Conservation (phyloP, 2,797 vertebrate species). For the Karalla daura region DNA sequence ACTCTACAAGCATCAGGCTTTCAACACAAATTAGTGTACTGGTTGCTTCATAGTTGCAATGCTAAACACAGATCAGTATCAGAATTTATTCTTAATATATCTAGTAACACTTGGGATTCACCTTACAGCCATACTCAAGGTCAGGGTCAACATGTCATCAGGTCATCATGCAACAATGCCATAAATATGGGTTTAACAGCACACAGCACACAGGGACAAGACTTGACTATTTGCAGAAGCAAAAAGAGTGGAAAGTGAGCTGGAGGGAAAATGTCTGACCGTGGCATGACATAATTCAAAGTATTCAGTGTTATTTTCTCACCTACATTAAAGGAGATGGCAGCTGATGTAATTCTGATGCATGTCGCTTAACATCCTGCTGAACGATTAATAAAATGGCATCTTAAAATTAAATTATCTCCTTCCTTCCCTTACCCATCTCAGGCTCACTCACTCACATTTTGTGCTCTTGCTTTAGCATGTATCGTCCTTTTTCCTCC, state of each 20-base stretch:
- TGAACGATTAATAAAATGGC: conserved; percentile 46
- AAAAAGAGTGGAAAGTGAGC: not conserved
- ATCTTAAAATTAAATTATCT: conserved; percentile 58
- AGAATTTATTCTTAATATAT: too few relatives aligned
- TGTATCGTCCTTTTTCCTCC: conserved; percentile 8
- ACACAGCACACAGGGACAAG: too few relatives aligned
- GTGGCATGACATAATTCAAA: too few relatives aligned
- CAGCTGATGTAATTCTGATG: conserved; percentile 37
- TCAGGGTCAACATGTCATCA: not conserved
- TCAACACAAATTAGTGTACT: too few relatives aligned
- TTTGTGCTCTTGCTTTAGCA: conserved; percentile 1
- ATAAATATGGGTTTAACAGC: not conserved
- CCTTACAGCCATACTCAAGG: not conserved
- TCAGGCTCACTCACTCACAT: conserved; percentile 8
- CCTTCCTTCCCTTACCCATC: conserved; percentile 8
- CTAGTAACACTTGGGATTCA: too few relatives aligned
- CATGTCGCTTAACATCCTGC: conserved; percentile 24
- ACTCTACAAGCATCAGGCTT: too few relatives aligned
- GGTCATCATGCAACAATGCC: accelerated
- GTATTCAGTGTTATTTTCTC: conserved; percentile 36
- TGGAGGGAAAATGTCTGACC: not conserved
- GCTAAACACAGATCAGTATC: too few relatives aligned
- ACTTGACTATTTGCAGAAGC: not conserved
- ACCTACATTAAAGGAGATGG: conserved; percentile 7
- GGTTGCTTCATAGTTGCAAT: too few relatives aligned